These are phyloP conservation scores for Anguilla marmorata DNA, from an alignment of 2,797 vertebrate genomes.

Conservation along the genomic window DNA sequence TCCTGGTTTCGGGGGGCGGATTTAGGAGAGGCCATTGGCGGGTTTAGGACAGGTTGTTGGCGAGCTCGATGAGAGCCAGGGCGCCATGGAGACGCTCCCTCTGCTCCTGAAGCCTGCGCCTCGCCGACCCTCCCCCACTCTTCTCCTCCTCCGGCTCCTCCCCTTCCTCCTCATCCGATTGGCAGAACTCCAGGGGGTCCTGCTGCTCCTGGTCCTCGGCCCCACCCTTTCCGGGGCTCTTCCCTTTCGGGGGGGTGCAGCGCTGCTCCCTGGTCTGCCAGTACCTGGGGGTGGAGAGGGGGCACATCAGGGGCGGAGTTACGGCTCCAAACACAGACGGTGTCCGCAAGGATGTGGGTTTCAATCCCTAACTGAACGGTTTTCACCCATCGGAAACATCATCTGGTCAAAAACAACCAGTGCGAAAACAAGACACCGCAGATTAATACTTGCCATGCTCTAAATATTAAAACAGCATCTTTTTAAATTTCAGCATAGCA, in stretches of 20 bases:
- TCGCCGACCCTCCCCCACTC: constrained; percentile 71
- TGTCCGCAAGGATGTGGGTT: not conserved
- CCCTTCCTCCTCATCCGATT: constrained; percentile 79
- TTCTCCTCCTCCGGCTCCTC: constrained; percentile 84
- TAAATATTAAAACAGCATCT: not conserved
- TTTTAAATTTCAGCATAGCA: not conserved
- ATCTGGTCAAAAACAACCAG: not conserved
- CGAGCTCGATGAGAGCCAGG: constrained; percentile 94
- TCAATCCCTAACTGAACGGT: not conserved
- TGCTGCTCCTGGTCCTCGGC: constrained; percentile 94
- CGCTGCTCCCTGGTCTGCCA: constrained; percentile 93
- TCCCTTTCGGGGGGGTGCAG: constrained; percentile 78
- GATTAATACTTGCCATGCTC: not conserved
- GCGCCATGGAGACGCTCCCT: constrained; percentile 93
- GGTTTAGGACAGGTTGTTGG: constrained; percentile 85
- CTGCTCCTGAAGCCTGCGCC: constrained; percentile 87
- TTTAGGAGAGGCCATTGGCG: constrained; percentile 40
- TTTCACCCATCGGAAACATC: not conserved
- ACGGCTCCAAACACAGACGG: not conserved
- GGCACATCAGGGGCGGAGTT: not conserved
- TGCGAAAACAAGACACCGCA: not conserved
- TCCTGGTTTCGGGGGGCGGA: constrained; percentile 51
- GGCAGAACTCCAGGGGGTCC: constrained; percentile 89
- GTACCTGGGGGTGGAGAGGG: constrained; percentile 70
- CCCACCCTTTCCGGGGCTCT: constrained; percentile 75